These are phyloP conservation scores for Leptobrachium leishanense DNA, from an alignment of 2,113 vertebrate genomes.

Conservation along the genomic window DNA sequence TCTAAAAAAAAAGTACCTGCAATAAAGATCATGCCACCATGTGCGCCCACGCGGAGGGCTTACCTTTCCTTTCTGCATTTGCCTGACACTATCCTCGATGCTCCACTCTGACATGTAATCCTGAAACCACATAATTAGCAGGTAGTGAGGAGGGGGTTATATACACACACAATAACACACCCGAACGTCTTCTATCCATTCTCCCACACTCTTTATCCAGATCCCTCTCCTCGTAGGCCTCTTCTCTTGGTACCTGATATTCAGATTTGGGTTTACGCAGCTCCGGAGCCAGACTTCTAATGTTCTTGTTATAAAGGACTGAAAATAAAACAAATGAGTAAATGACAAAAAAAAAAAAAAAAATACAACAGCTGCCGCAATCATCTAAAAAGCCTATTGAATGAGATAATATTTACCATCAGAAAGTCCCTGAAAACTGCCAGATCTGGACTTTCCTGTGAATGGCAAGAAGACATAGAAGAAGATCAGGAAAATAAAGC, in stretches of 20 bases:
- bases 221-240: constrained; percentile 1
- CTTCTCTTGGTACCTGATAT: constrained; percentile 75
- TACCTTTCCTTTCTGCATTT: constrained; percentile 91
- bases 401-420: constrained; percentile 72
- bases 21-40: background rate
- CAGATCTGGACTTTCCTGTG: constrained; percentile 77
- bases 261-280: constrained; percentile 84
- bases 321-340: constrained; percentile 17
- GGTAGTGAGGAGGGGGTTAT: background rate
- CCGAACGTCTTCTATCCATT: background rate
- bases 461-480: constrained; percentile 49
- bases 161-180: background rate
- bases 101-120: constrained; percentile 86
- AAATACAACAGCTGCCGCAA: no score
- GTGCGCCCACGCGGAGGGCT: background rate
- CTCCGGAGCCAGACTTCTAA: constrained; percentile 82
- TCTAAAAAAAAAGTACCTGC: background rate
- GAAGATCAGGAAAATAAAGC: no score
- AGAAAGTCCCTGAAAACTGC: constrained; percentile 78
- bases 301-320: constrained; percentile 73
- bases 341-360: background rate
- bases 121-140: constrained; percentile 60
- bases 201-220: background rate
- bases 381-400: background rate
- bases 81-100: constrained; percentile 77